Evolutionary conservation across 2,797 vertebrate genomes (phyloP).

Genomic region (Molossus molossus): DNA sequence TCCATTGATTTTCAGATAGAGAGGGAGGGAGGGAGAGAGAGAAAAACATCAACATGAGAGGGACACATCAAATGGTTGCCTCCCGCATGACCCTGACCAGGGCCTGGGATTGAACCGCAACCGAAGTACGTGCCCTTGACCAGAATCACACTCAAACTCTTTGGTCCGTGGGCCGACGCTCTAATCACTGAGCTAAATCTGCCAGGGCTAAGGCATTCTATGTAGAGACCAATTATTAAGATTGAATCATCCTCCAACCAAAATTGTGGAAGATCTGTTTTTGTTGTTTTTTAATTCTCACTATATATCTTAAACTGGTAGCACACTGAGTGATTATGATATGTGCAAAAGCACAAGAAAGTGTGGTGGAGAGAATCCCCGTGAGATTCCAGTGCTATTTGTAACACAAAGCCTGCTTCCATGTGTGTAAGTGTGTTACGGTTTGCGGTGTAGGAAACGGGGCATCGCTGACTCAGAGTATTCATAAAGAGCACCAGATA

Average conservation of each 20-base stretch:
- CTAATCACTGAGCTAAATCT: too few relatives aligned
- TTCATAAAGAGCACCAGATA: not conserved
- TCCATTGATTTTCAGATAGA: too few relatives aligned
- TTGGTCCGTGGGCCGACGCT: too few relatives aligned
- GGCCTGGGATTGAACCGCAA: too few relatives aligned
- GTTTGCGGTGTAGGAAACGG: not conserved
- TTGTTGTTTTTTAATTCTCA: not conserved
- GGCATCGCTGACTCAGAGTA: not conserved
- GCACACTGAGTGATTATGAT: not conserved
- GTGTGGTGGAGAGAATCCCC: not conserved
- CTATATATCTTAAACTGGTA: constrained; percentile 59
- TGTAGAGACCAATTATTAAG: constrained; percentile 81
- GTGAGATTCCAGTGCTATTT: not conserved
- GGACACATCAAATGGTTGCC: too few relatives aligned
- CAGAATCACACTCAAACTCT: too few relatives aligned
- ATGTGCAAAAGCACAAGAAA: constrained; percentile 47
- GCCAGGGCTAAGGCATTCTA: not conserved
- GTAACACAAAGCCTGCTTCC: not conserved
- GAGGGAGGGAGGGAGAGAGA: too few relatives aligned
- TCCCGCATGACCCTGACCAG: too few relatives aligned
- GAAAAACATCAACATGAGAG: too few relatives aligned
- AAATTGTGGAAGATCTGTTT: constrained; percentile 63
- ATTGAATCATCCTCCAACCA: not conserved
- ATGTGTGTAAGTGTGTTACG: not conserved
- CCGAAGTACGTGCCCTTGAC: too few relatives aligned